Evolutionary conservation across 2,797 vertebrate genomes (phyloP).

Genomic region (Lithobates pipiens): DNA sequence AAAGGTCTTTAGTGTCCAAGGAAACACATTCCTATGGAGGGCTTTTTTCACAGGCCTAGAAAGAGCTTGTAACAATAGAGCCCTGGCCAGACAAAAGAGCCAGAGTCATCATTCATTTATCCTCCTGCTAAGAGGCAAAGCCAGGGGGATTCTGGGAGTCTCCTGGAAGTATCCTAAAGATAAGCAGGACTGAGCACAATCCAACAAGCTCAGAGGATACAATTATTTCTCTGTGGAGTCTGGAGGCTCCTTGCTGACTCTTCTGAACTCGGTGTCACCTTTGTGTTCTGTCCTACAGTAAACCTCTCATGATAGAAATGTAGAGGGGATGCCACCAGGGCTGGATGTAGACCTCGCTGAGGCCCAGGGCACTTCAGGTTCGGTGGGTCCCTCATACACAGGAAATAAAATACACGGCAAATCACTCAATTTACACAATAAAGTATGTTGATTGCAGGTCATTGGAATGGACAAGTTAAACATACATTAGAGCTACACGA

Average conservation of each 20-base stretch:
- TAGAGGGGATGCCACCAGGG: no score
- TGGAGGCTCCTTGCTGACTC: not conserved
- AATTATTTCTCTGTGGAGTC: not conserved
- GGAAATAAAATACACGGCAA: no score
- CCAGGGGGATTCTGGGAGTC: conserved; percentile 29
- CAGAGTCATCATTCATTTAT: conserved; percentile 28
- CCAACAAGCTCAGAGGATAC: not conserved
- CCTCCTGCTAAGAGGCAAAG: conserved; percentile 16
- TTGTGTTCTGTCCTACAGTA: not conserved
- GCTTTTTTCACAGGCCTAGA: conserved; percentile 51
- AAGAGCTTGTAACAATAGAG: conserved; percentile 24
- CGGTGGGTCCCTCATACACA: no score
- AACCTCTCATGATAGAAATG: not conserved
- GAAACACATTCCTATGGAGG: conserved; percentile 54
- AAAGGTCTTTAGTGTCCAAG: conserved; percentile 38
- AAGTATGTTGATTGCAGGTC: no score
- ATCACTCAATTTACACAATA: no score
- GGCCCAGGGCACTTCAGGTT: no score
- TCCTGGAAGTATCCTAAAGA: conserved; percentile 15
- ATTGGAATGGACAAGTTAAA: no score
- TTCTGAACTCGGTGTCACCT: not conserved
- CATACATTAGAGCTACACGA: no score
- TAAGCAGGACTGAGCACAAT: not conserved
- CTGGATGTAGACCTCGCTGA: no score
- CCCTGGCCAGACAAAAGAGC: conserved; percentile 22